A percentile compares a stretch with the other conserved stretches of the same genome.
phyloP scores from a whole-genome alignment of 2,113 vertebrate genomes.

The Synodontis membranacea region DNA sequence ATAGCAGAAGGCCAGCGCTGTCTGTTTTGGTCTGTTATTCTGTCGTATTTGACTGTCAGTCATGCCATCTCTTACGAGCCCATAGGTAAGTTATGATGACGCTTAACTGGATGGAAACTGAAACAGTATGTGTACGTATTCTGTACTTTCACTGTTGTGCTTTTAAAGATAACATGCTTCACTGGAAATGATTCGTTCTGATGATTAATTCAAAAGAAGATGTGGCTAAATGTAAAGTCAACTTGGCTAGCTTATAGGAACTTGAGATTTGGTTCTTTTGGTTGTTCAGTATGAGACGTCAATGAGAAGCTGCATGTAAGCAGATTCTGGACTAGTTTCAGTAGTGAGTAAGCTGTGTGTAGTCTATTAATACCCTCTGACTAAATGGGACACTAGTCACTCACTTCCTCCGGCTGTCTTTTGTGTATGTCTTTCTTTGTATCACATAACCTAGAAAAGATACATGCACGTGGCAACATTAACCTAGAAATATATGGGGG shows the following conservation, averaged over 20 bases:
- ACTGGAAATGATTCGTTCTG: background rate
- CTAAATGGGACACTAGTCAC: slow-evolving; percentile 35
- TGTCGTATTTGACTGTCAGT: background rate
- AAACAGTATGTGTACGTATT: background rate
- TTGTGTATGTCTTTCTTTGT: background rate
- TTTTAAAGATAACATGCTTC: background rate
- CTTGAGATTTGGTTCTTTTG: background rate
- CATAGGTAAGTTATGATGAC: background rate
- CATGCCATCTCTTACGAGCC: background rate
- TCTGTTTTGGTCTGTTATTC: background rate
- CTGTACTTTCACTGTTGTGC: background rate
- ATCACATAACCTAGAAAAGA: slow-evolving; percentile 7
- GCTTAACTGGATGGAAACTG: background rate
- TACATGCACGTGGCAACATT: background rate
- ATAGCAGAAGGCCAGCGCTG: background rate
- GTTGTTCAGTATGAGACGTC: background rate
- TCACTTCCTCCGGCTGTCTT: slow-evolving; percentile 37
- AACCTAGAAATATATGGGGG: background rate
- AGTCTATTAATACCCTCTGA: slow-evolving; percentile 22
- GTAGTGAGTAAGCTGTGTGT: slow-evolving; percentile 21
- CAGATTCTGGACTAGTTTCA: slow-evolving; percentile 37
- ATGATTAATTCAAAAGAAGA: background rate
- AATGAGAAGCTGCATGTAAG: slow-evolving; percentile 21
- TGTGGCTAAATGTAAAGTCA: background rate
- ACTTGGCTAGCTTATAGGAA: background rate